phyloP scores from a whole-genome alignment of 2,888 invertebrate genomes.

The Miltochrista miniata region DNA sequence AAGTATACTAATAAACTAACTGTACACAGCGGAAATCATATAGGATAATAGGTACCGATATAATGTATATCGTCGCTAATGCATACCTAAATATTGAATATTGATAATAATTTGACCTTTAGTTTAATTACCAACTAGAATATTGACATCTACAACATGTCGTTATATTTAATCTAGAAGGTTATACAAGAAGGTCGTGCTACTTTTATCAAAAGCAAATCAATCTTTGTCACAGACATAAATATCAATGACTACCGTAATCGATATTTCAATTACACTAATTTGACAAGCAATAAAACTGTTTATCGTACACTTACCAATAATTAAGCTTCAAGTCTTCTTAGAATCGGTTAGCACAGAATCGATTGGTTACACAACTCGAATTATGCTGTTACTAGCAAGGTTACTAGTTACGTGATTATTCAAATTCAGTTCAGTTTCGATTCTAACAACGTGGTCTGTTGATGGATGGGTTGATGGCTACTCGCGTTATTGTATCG shows the following conservation, averaged over 20 bases:
- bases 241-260: conserved; percentile 18
- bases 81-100: no score
- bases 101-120: conserved; percentile 12
- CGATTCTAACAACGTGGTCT: conserved; percentile 46
- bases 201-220: conserved; percentile 27
- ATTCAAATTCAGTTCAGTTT: conserved; percentile 44
- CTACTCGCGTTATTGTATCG: conserved; percentile 37
- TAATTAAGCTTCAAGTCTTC: conserved; percentile 9
- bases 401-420: conserved; percentile 60
- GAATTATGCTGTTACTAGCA: conserved; percentile 37
- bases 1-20: no score
- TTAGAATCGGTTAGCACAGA: conserved; percentile 27
- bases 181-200: conserved; percentile 24
- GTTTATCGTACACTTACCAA: conserved; percentile 6
- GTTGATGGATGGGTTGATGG: conserved; percentile 47
- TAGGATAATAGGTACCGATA: no score
- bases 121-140: conserved; percentile 29
- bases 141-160: conserved; percentile 32
- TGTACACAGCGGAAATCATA: no score
- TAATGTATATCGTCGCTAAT: no score
- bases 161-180: conserved; percentile 23
- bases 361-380: conserved; percentile 39
- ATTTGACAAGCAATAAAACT: conserved; percentile 22
- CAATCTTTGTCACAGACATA: conserved; percentile 18
- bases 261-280: conserved; percentile 27